Conservation (phyloP, 2,113 vertebrate genomes). For the Pteronura brasiliensis region DNA sequence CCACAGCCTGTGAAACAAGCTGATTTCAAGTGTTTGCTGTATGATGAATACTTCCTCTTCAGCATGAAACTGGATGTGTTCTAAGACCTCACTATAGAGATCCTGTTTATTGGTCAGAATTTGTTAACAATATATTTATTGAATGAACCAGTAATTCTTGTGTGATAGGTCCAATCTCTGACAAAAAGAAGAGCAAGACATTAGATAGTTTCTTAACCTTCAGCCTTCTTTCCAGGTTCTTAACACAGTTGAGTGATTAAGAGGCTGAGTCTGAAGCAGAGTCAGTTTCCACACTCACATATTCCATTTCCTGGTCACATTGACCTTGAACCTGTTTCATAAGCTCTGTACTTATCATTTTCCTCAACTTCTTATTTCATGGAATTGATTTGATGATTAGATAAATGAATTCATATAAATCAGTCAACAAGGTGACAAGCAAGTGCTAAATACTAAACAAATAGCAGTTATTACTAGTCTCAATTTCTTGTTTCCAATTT, state of each 20-base stretch:
- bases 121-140: background rate
- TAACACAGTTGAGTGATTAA: background rate
- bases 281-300: background rate
- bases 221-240: background rate
- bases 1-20: background rate
- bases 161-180: background rate
- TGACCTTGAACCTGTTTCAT: background rate
- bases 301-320: background rate
- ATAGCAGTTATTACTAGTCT: background rate
- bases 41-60: background rate
- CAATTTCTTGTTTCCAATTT: background rate
- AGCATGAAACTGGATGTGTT: background rate
- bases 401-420: background rate
- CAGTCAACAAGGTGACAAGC: background rate
- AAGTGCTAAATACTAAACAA: background rate
- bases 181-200: background rate
- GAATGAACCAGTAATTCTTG: background rate
- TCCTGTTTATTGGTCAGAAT: background rate
- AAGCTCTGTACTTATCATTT: background rate
- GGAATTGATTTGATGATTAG: background rate
- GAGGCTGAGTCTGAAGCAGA: background rate
- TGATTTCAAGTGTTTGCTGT: background rate
- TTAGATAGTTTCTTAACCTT: background rate
- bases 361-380: background rate
- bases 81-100: background rate